Evolutionary conservation across 2,113 vertebrate species (phyloP).

Genomic region (Pongo pygmaeus): DNA sequence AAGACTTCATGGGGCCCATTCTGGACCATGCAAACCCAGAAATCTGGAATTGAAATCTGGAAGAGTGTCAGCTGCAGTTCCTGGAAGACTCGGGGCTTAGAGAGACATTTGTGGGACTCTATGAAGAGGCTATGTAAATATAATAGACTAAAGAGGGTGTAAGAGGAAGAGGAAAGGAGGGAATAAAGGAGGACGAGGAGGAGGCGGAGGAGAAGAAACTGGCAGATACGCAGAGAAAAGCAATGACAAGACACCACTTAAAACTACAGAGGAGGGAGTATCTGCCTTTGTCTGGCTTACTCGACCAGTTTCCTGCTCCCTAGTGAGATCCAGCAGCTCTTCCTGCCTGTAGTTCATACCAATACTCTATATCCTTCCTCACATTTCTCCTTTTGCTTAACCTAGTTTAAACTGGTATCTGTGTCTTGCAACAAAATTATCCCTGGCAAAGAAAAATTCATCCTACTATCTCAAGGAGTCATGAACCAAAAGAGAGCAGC

Average conservation of each 20-base stretch:
- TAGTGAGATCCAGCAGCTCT: not conserved
- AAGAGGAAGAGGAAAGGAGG: not conserved
- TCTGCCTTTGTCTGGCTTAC: not conserved
- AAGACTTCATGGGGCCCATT: not conserved
- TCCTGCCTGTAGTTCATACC: not conserved
- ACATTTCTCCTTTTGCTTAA: not conserved
- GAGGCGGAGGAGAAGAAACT: not conserved
- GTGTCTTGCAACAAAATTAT: not conserved
- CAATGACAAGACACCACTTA: not conserved
- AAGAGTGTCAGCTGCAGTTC: not conserved
- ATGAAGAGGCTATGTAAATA: not conserved
- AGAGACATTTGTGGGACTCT: not conserved
- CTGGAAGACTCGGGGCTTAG: not conserved
- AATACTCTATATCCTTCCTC: not conserved
- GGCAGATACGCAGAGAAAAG: not conserved
- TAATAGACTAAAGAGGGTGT: not conserved
- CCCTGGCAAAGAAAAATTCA: not conserved
- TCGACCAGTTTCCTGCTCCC: not conserved
- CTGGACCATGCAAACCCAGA: not conserved
- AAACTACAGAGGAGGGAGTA: not conserved
- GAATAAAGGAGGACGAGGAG: not conserved
- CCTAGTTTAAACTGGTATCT: not conserved
- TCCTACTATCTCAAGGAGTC: not conserved
- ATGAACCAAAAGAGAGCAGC: not conserved
- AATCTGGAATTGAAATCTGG: not conserved